Evolutionary conservation across 2,888 invertebrate species (phyloP).

Genomic region (Theodoxus fluviatilis): DNA sequence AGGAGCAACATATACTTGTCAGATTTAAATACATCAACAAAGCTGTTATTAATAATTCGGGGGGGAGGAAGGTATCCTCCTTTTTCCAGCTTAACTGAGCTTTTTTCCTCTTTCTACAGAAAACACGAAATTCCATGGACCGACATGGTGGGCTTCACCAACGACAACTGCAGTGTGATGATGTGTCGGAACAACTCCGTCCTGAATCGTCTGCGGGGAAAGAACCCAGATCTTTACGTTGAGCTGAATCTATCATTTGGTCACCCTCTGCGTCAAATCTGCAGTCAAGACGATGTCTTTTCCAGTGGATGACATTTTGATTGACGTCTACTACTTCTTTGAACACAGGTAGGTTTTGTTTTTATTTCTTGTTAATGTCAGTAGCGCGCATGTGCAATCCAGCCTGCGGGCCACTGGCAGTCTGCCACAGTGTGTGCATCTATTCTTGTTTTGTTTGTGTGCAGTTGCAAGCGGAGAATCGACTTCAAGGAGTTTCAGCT

Average conservation of each 20-base stretch:
- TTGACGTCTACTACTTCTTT: constrained; percentile 15
- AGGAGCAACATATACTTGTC: too few species aligned
- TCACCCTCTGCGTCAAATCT: not conserved
- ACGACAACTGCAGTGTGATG: not conserved
- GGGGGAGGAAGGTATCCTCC: too few species aligned
- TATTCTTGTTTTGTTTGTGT: too few species aligned
- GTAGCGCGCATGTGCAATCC: too few species aligned
- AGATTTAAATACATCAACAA: too few species aligned
- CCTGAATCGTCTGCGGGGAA: not conserved
- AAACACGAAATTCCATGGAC: not conserved
- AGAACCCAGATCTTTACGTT: not conserved
- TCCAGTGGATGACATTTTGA: not conserved
- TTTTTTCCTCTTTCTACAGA: too few species aligned
- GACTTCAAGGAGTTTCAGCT: not conserved
- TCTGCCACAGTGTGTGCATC: too few species aligned
- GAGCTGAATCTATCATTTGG: constrained; percentile 10
- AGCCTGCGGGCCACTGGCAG: too few species aligned
- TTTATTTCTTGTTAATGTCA: too few species aligned
- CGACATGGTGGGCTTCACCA: not conserved
- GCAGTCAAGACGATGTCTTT: not conserved
- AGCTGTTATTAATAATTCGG: too few species aligned
- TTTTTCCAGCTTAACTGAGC: too few species aligned
- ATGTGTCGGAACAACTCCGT: not conserved
- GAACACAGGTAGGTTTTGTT: too few species aligned
- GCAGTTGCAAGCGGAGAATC: not conserved